phyloP scores from a whole-genome alignment of 2,888 invertebrate genomes.

The Erannis defoliaria region DNA sequence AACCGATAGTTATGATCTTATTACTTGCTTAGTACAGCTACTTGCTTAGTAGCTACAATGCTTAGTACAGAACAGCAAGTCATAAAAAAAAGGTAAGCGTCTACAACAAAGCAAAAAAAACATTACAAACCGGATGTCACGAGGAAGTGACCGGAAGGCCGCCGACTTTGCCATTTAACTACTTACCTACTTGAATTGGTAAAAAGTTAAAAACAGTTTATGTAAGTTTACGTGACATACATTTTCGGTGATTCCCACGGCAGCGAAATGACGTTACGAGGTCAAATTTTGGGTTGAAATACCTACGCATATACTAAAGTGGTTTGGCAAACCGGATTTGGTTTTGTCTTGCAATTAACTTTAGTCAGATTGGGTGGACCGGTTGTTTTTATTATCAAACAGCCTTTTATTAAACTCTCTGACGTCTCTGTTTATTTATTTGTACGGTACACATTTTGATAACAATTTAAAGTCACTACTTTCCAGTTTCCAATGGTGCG shows the following conservation, averaged over 20 bases:
- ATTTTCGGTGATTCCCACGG: constrained; percentile 30
- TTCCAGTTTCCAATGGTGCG: too few relatives aligned
- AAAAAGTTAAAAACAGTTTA: not conserved
- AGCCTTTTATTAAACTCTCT: too few relatives aligned
- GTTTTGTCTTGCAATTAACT: not conserved
- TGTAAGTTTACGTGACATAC: not conserved
- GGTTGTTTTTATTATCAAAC: constrained; percentile 5
- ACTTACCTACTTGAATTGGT: too few relatives aligned
- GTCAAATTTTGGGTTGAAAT: constrained; percentile 22
- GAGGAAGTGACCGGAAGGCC: constrained; percentile 20
- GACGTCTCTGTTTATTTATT: too few relatives aligned
- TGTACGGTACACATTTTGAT: too few relatives aligned
- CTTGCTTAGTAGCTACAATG: too few relatives aligned
- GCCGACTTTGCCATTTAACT: not conserved
- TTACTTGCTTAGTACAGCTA: too few relatives aligned
- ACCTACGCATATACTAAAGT: constrained; percentile 6
- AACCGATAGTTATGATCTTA: too few relatives aligned
- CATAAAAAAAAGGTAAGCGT: not conserved
- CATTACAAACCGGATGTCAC: constrained; percentile 3
- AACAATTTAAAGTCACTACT: too few relatives aligned
- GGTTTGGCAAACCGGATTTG: constrained; percentile 23
- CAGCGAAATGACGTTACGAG: constrained; percentile 3
- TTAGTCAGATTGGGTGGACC: not conserved
- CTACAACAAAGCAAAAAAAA: not conserved
- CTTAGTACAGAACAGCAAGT: not conserved